A percentile compares a stretch with the other conserved stretches of the same genome.
Conservation (phyloP, 2,113 vertebrate species). For the Serilophus lunatus region DNA sequence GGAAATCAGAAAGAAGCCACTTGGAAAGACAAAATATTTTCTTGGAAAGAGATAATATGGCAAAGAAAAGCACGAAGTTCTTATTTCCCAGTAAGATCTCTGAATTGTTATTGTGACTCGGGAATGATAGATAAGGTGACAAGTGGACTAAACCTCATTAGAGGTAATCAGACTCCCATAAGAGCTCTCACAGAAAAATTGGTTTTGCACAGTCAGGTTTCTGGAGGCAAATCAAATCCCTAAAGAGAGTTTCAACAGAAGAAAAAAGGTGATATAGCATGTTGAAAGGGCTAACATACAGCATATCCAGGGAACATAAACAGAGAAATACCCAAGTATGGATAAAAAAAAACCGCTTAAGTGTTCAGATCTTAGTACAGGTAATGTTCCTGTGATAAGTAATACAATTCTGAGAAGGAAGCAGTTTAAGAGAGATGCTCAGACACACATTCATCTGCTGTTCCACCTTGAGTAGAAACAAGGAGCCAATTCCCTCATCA, state of each 20-base stretch:
- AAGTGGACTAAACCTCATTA: neutral
- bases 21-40: neutral
- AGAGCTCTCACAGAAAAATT: neutral
- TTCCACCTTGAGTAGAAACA: neutral
- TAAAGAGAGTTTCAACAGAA: neutral
- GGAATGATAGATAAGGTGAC: rapidly evolving
- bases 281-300: neutral
- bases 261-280: neutral
- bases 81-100: neutral
- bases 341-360: neutral
- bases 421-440: neutral
- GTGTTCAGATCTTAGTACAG: neutral
- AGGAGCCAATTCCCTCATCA: neutral
- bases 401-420: neutral
- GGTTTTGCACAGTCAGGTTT: neutral
- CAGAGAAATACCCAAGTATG: neutral
- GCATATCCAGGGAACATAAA: neutral
- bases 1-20: neutral
- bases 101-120: neutral
- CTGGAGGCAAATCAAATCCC: neutral
- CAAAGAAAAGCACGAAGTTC: neutral
- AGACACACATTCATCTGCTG: rapidly evolving
- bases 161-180: neutral
- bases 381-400: neutral
- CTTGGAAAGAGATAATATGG: neutral